These are phyloP conservation scores for Amblyjoppa fuscipennis DNA, from an alignment of 2,888 invertebrate genomes.

Conservation along the genomic window DNA sequence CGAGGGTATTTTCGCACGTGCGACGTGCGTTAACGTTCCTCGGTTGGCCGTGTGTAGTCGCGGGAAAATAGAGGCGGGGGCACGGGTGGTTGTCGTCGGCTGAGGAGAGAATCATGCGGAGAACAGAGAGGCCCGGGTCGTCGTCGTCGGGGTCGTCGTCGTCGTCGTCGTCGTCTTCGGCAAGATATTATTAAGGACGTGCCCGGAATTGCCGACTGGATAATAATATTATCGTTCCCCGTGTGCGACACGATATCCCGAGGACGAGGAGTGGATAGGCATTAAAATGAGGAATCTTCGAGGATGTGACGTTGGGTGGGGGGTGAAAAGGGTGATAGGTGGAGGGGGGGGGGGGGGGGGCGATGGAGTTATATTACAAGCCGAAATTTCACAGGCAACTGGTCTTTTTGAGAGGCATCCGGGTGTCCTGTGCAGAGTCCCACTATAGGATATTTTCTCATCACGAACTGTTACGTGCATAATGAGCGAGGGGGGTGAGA, in stretches of 20 bases:
- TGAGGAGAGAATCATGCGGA: slow-evolving; percentile 11
- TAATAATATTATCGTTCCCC: slow-evolving; percentile 76
- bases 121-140: slow-evolving; percentile 49
- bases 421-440: slow-evolving; percentile 2
- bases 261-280: slow-evolving; percentile 70
- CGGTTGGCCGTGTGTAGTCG: slow-evolving; percentile 44
- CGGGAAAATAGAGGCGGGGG: slow-evolving; percentile 55
- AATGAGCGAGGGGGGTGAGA: slow-evolving; percentile 42
- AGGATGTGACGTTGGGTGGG: slow-evolving; percentile 8
- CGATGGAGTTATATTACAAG: slow-evolving; percentile 43
- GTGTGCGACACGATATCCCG: slow-evolving; percentile 68
- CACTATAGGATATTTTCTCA: slow-evolving; percentile 63
- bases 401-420: slow-evolving; percentile 28
- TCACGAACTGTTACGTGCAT: slow-evolving; percentile 67
- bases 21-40: slow-evolving; percentile 62
- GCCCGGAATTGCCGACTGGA: slow-evolving; percentile 73
- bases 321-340: background rate
- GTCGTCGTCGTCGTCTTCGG: slow-evolving; percentile 72
- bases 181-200: slow-evolving; percentile 77
- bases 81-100: slow-evolving; percentile 29
- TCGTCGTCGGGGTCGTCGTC: slow-evolving; percentile 57
- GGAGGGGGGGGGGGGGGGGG: background rate
- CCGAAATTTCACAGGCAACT: slow-evolving; percentile 64
- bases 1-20: slow-evolving; percentile 63
- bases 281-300: slow-evolving; percentile 73